phyloP scores from a whole-genome alignment of 2,888 invertebrate genomes.

The Allolobophora icterica region DNA sequence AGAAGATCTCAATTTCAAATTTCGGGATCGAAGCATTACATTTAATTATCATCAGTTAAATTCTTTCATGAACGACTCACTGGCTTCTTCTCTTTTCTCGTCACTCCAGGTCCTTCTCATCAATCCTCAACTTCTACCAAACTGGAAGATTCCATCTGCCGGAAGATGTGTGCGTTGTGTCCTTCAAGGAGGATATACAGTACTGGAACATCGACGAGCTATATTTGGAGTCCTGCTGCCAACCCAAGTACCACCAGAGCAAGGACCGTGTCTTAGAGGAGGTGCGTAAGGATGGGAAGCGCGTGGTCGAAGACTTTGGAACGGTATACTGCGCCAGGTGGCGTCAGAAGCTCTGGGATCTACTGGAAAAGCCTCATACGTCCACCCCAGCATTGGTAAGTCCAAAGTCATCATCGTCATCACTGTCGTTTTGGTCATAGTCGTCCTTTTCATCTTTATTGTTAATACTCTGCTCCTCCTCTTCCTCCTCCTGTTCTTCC shows the following conservation, averaged over 20 bases:
- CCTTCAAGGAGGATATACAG: conserved; percentile 96
- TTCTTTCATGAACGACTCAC: no score
- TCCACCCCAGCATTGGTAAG: conserved; percentile 92
- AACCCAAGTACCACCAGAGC: conserved; percentile 96
- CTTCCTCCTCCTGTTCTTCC: no score
- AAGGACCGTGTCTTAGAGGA: conserved; percentile 92
- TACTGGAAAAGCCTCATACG: conserved; percentile 94
- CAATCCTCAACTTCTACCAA: conserved; percentile 91
- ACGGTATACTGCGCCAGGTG: conserved; percentile 92
- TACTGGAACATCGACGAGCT: conserved; percentile 98
- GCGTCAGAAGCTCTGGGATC: conserved; percentile 96
- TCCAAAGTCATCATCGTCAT: neutral
- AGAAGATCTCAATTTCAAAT: no score
- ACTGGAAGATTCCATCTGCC: conserved; percentile 96
- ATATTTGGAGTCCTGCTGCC: conserved; percentile 95
- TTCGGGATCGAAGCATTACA: no score
- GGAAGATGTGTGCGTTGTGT: conserved; percentile 97
- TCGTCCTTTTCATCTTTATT: conserved; percentile 68
- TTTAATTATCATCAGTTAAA: no score
- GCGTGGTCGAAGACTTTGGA: conserved; percentile 73
- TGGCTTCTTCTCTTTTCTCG: neutral
- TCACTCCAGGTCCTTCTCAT: conserved; percentile 82
- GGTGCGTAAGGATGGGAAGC: conserved; percentile 97
- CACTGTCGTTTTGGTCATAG: no score
- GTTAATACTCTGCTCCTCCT: conserved; percentile 70